Evolutionary conservation across 2,113 vertebrate species (phyloP), one percentile per base, ranked within the genome.

Genomic region (Scopus umbretta): DNA sequence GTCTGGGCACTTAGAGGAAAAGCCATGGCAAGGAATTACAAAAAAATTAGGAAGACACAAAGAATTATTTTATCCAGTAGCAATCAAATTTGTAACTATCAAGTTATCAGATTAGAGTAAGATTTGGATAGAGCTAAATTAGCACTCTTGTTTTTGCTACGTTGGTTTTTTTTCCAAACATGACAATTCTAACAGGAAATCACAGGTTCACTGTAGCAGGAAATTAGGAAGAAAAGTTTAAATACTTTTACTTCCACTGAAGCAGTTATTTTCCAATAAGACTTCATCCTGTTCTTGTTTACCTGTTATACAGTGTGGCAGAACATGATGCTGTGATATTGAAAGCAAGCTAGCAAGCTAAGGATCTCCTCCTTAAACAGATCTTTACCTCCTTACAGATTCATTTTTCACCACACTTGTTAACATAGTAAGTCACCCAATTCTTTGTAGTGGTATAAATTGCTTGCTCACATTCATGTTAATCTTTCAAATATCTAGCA

Each of bases 221-320:
- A 92, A 92, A 75, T 82, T 27, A 61, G 56, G 71, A 81, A 88
- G 70, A 82, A 61, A 92, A 73, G 12, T 72, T 73, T 85, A 81
- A 88, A 59, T 29, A 9, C 10, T 81, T 80, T 15, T 67, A 29
- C 29, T 75, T 88, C n/a, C 72, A 19, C 13, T 43, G 43, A 75
- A 79, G 53, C 20, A 55, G 10, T 21, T 55, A 11, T 78, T 89
- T 93, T 76, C 21, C 27, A 80, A 6, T 50, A 34, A 78, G 47
- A 67, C 6, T 76, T 68, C 53, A 26, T 49, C 67, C 9, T 82
- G 23, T 17, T 66, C 52, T 92, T 90, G 20, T 70, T 90, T 76
- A 86, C 11, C 29, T 71, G 19, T 30, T 84, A 10, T 4, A 1
- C 1, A 15, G 11, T 12, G 29, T 34, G 32, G 49, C 53, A 90